phyloP scores from a whole-genome alignment of 2,888 invertebrate genomes.

The Patella depressa region DNA sequence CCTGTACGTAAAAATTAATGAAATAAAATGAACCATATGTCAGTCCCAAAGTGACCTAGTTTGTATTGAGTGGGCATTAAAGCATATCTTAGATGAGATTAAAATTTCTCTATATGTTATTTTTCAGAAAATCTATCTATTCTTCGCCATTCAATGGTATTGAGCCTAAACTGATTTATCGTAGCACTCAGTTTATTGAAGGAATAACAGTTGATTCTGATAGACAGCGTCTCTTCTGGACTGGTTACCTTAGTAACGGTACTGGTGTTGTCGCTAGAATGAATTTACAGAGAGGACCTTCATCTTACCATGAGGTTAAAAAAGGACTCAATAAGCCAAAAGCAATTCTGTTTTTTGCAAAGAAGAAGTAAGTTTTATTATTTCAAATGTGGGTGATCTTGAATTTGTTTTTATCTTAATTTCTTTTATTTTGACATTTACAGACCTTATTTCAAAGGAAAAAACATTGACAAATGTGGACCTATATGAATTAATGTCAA shows the following conservation, averaged over 20 bases:
- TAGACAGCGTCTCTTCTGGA: slow-evolving; percentile 55
- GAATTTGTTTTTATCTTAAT: neutral
- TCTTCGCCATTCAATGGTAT: slow-evolving; percentile 45
- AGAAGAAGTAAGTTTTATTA: slow-evolving; percentile 48
- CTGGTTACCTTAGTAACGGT: slow-evolving; percentile 41
- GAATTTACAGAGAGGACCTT: slow-evolving; percentile 42
- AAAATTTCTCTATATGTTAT: neutral
- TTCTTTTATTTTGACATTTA: neutral
- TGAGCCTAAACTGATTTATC: slow-evolving; percentile 45
- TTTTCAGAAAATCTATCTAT: slow-evolving; percentile 50
- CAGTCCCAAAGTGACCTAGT: too few species aligned
- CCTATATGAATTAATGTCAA: neutral
- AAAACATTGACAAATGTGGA: too few species aligned
- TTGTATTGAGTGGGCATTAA: too few species aligned
- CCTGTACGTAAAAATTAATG: too few species aligned
- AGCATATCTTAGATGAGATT: neutral
- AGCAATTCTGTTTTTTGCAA: slow-evolving; percentile 47
- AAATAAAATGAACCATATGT: too few species aligned
- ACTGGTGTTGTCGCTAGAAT: slow-evolving; percentile 51
- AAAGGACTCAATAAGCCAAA: slow-evolving; percentile 48
- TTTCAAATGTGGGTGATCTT: neutral
- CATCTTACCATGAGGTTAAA: slow-evolving; percentile 46
- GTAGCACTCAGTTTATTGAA: slow-evolving; percentile 44
- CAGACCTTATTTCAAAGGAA: too few species aligned
- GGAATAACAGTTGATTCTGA: slow-evolving; percentile 49